A percentile compares a stretch with the other conserved stretches of the same genome.
These are phyloP conservation scores for Chaetops frenatus DNA, from an alignment of 2,113 vertebrate species.

Conservation along the genomic window DNA sequence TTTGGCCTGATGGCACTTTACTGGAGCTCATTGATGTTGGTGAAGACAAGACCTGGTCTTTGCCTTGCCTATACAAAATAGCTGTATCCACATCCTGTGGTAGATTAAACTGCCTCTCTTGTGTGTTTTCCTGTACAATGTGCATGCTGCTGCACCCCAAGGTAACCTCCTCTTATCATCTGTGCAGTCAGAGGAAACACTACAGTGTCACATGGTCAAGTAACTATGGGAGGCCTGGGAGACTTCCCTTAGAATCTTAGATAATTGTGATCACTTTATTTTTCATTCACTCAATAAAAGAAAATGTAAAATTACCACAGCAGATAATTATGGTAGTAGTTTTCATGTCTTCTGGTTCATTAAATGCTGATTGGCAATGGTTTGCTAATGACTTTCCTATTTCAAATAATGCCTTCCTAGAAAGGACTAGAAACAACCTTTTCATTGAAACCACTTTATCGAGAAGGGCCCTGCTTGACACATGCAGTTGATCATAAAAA, in stretches of 20 bases:
- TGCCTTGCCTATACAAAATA: not conserved
- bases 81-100: not conserved
- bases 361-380: not conserved
- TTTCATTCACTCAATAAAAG: not conserved
- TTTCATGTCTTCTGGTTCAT: not conserved
- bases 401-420: not conserved
- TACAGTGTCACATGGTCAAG: not conserved
- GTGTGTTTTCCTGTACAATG: not conserved
- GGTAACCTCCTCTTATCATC: not conserved
- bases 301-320: not conserved
- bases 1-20: not conserved
- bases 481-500: not conserved
- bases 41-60: not conserved
- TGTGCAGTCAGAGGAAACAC: not conserved
- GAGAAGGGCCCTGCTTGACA: not conserved
- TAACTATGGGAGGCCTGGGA: not conserved
- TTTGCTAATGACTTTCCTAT: not conserved
- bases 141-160: fast-evolving
- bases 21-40: not conserved
- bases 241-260: not conserved
- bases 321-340: not conserved
- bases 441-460: not conserved
- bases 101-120: not conserved
- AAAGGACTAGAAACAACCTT: not conserved
- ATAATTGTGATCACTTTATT: not conserved